These are phyloP conservation scores for Phacellophora camtschatica DNA, from an alignment of 30 jellyfish, hydroid and myxozoan species.

Conservation along the genomic window DNA sequence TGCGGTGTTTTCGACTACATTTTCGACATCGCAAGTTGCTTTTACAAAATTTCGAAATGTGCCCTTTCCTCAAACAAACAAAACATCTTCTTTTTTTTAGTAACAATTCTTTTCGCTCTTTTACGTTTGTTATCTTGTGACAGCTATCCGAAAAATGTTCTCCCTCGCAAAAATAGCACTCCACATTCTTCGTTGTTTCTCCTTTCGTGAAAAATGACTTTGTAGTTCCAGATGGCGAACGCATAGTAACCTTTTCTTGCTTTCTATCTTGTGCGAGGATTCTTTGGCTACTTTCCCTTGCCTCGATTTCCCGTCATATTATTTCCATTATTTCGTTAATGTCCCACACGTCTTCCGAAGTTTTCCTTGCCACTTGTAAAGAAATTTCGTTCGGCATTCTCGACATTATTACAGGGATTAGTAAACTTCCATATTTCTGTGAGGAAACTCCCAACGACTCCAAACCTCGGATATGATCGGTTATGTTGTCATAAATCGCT, in stretches of 20 bases:
- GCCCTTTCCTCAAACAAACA: background rate
- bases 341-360: background rate
- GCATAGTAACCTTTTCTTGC: background rate
- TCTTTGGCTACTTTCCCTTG: background rate
- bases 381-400: slow-evolving; percentile 34
- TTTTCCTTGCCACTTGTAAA: background rate
- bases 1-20: background rate
- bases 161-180: slow-evolving; percentile 27
- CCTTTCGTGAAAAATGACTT: slow-evolving; percentile 2
- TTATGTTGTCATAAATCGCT: slow-evolving; percentile 27
- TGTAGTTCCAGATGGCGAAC: slow-evolving; percentile 8
- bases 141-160: slow-evolving; percentile 17
- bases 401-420: slow-evolving; percentile 29
- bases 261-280: background rate
- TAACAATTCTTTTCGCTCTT: background rate
- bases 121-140: background rate
- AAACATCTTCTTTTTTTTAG: background rate
- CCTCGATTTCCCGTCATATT: background rate
- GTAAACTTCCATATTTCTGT: slow-evolving; percentile 57
- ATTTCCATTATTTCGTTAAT: background rate
- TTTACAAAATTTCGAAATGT: background rate
- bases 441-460: slow-evolving; percentile 38
- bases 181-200: background rate
- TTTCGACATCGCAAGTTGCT: background rate
- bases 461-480: slow-evolving; percentile 47